Conservation (phyloP, 2,888 invertebrate genomes). For the Oasisia sp. region DNA sequence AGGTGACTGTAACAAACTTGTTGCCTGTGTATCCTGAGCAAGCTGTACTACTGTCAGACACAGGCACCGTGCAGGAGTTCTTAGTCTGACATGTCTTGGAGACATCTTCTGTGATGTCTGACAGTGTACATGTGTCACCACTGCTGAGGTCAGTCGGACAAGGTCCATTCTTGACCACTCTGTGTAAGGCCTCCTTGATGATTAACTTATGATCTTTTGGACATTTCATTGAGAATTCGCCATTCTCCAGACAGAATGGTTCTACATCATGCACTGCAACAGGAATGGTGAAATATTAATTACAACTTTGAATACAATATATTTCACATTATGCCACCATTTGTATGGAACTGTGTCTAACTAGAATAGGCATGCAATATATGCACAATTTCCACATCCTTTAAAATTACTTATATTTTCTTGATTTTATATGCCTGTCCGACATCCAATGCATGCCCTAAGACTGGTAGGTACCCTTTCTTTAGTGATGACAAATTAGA, state of each 20-base stretch:
- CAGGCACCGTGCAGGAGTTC: background rate
- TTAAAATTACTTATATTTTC: too few relatives aligned
- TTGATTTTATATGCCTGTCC: too few relatives aligned
- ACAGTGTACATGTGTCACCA: background rate
- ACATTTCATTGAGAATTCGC: background rate
- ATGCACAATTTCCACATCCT: too few relatives aligned
- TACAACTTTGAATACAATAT: background rate
- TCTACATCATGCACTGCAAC: background rate
- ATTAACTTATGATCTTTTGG: background rate
- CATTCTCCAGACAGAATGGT: background rate
- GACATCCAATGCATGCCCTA: too few relatives aligned
- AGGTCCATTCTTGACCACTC: background rate
- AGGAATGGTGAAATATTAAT: background rate
- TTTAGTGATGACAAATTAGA: too few relatives aligned
- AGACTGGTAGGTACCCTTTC: too few relatives aligned
- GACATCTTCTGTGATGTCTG: background rate
- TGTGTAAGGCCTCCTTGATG: background rate
- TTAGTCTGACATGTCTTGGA: background rate
- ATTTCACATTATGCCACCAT: background rate
- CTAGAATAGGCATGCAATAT: too few relatives aligned
- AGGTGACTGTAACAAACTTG: slow-evolving; percentile 2
- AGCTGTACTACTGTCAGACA: background rate
- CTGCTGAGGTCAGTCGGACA: background rate
- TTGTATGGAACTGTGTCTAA: background rate
- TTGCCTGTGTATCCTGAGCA: background rate